phyloP scores from a whole-genome alignment of 2,888 invertebrate species.

The Stenoptilia bipunctidactyla region DNA sequence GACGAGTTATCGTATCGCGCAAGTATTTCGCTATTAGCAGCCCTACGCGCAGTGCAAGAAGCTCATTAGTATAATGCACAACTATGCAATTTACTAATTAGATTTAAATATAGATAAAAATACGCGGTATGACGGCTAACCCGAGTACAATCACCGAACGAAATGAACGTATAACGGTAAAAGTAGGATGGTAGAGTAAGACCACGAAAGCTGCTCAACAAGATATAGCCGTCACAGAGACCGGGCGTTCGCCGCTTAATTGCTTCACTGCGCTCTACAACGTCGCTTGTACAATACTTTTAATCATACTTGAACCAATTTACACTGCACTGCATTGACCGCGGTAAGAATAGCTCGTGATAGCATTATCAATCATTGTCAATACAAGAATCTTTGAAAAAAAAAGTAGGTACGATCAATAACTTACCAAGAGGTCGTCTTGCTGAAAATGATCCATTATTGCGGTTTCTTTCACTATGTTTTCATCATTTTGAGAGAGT shows the following conservation, averaged over 20 bases:
- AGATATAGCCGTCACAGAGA: constrained; percentile 40
- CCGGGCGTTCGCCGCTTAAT: constrained; percentile 28
- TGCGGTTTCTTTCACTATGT: constrained; percentile 29
- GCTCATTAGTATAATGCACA: constrained; percentile 26
- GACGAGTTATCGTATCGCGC: constrained; percentile 22
- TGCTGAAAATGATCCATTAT: constrained; percentile 54
- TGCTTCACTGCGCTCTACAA: constrained; percentile 45
- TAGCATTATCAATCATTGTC: constrained; percentile 40
- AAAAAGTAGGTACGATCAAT: constrained; percentile 10
- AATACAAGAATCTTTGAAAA: constrained; percentile 20
- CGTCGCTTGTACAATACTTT: constrained; percentile 25
- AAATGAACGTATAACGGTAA: constrained; percentile 69
- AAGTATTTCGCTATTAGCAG: constrained; percentile 6
- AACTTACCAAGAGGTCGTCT: constrained; percentile 52
- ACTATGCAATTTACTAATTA: constrained; percentile 35
- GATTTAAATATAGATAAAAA: constrained; percentile 29
- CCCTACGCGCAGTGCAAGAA: constrained; percentile 21
- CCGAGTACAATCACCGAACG: constrained; percentile 49
- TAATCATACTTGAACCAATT: not conserved
- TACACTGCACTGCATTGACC: constrained; percentile 11
- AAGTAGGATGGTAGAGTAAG: constrained; percentile 44
- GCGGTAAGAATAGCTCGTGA: constrained; percentile 19
- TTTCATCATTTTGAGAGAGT: constrained; percentile 45
- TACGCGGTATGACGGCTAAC: constrained; percentile 31
- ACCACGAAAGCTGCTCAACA: constrained; percentile 60